Percentiles rank a stretch among this genome's conserved stretches.
These are phyloP conservation scores for Ylistrum balloti DNA, from an alignment of 1,140 invertebrate genomes.

Conservation along the genomic window DNA sequence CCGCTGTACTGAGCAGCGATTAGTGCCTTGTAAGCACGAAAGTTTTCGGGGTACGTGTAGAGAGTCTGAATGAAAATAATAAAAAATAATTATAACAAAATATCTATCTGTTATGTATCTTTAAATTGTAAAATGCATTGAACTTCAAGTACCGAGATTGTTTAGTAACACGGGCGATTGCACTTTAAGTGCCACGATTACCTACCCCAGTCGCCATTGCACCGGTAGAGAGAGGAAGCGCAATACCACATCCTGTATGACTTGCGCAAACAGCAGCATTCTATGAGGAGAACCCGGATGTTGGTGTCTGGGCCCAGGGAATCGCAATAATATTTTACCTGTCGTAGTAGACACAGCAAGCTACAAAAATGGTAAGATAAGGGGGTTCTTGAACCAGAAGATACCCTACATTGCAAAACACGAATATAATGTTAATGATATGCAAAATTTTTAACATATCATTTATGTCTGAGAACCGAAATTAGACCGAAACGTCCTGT, in stretches of 20 bases:
- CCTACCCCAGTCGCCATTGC: conserved; percentile 86
- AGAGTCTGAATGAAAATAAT: conserved; percentile 89
- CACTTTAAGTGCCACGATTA: conserved; percentile 63
- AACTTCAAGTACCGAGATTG: conserved; percentile 15
- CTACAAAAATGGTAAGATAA: conserved; percentile 22
- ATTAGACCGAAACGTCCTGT: neutral
- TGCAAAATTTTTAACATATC: neutral
- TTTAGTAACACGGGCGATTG: conserved; percentile 33
- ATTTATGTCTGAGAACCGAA: neutral
- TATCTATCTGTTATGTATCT: neutral
- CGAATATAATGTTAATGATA: neutral
- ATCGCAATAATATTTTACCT: conserved; percentile 32
- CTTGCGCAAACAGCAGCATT: conserved; percentile 58
- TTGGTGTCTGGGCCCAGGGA: conserved; percentile 44
- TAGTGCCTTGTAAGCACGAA: conserved; percentile 93
- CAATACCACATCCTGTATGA: conserved; percentile 61
- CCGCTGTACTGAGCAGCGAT: conserved; percentile 98
- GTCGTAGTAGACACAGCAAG: conserved; percentile 25
- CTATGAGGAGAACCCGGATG: conserved; percentile 66
- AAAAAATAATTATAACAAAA: conserved; percentile 75
- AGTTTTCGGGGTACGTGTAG: conserved; percentile 98
- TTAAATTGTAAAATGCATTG: neutral
- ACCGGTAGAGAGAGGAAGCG: conserved; percentile 76
- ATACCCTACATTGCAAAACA: neutral
- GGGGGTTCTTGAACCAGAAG: neutral